Evolutionary conservation across 2,888 invertebrate species (phyloP).

Genomic region (Tetrapedia diversipes): DNA sequence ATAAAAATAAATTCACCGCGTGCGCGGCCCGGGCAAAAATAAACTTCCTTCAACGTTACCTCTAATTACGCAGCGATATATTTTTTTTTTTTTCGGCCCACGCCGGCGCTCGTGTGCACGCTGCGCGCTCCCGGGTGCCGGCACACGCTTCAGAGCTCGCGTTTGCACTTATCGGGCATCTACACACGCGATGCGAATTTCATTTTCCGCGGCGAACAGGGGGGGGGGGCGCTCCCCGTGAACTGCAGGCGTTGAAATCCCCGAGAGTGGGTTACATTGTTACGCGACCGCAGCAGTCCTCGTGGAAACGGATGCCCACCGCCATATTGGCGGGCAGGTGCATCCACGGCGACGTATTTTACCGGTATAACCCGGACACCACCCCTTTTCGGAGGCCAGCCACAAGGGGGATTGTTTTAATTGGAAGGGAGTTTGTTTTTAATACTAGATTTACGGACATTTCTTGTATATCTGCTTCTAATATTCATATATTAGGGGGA

Average conservation of each 20-base stretch:
- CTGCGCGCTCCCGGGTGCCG: not conserved
- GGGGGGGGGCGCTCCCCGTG: too few relatives aligned
- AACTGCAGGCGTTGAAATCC: conserved; percentile 20
- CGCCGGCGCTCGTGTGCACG: not conserved
- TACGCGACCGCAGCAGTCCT: conserved; percentile 3
- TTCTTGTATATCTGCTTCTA: too few relatives aligned
- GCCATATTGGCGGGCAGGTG: conserved; percentile 57
- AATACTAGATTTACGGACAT: too few relatives aligned
- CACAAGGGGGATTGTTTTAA: conserved; percentile 23
- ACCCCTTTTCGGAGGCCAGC: conserved; percentile 14
- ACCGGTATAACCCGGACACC: conserved; percentile 30
- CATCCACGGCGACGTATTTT: conserved; percentile 35
- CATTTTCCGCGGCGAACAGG: conserved; percentile 16
- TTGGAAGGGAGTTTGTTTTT: conserved; percentile 20
- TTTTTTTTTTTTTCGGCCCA: conserved; percentile 11
- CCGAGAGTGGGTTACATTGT: conserved; percentile 50
- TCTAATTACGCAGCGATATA: conserved; percentile 33
- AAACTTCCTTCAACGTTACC: conserved; percentile 25
- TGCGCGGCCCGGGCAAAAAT: conserved; percentile 19
- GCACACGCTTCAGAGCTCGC: not conserved
- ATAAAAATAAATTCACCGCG: conserved; percentile 40
- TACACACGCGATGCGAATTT: conserved; percentile 8
- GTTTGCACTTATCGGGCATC: conserved; percentile 22
- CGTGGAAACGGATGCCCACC: conserved; percentile 16
- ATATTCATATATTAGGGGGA: too few relatives aligned